Evolutionary conservation across 1,140 invertebrate genomes (phyloP).

Genomic region (Scylla paramamosain): DNA sequence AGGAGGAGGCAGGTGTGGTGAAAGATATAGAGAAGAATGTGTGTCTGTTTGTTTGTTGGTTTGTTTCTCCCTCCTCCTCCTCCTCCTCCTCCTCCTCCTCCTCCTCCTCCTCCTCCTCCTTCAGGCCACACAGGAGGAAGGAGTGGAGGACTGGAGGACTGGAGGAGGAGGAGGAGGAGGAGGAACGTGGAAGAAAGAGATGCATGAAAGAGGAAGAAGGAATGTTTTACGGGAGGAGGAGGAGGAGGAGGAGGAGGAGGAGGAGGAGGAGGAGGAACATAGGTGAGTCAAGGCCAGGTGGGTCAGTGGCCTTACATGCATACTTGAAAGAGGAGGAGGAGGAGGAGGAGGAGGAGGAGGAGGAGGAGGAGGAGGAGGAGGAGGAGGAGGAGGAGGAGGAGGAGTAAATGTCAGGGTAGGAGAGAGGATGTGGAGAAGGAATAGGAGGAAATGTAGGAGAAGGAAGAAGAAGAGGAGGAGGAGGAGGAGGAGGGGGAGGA

Average conservation of each 20-base stretch:
- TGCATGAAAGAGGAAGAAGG: background rate
- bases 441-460: no score
- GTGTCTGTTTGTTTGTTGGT: no score
- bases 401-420: no score
- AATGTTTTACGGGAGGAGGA: background rate
- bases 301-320: background rate
- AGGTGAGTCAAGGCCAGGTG: background rate
- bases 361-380: background rate
- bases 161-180: constrained; percentile 5
- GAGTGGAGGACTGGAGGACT: background rate
- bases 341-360: constrained; percentile 16
- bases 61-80: no score
- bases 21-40: no score
- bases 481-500: background rate
- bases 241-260: background rate
- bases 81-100: background rate
- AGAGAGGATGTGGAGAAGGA: background rate
- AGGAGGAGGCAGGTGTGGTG: no score
- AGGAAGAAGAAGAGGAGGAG: background rate
- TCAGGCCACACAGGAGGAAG: background rate
- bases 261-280: constrained; percentile 9
- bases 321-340: background rate
- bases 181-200: background rate
- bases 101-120: background rate
- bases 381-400: background rate